phyloP scores from a whole-genome alignment of 2,113 vertebrate genomes.

The Tamias sibiricus region DNA sequence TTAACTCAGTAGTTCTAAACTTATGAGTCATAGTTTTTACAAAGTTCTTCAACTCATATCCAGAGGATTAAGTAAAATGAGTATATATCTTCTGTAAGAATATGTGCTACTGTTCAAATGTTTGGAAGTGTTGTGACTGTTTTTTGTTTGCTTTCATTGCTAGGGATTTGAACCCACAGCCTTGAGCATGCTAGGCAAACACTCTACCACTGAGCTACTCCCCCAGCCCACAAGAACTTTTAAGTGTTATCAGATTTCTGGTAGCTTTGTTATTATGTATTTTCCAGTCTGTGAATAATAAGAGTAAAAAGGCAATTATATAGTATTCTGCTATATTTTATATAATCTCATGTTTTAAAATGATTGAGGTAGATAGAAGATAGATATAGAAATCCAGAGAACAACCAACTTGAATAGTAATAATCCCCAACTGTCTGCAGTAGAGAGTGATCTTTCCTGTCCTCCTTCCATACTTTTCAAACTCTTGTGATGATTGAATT shows the following conservation, averaged over 20 bases:
- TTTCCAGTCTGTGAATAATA: conserved; percentile 14
- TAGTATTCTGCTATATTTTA: not conserved
- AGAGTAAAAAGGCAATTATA: not conserved
- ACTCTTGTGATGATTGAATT: not conserved
- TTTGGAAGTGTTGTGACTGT: not conserved
- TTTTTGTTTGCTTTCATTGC: not conserved
- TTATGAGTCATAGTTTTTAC: not conserved
- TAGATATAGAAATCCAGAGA: not conserved
- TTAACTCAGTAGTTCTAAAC: conserved; percentile 41
- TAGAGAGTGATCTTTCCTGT: not conserved
- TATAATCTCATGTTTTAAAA: not conserved
- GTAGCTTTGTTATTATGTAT: not conserved
- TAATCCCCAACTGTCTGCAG: not conserved
- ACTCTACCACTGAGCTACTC: not conserved
- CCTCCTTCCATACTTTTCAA: not conserved
- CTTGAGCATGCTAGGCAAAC: not conserved
- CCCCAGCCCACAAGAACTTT: not conserved
- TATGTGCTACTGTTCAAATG: not conserved
- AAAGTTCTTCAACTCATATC: not conserved
- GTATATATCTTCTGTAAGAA: not conserved
- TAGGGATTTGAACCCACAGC: not conserved
- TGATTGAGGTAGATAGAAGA: not conserved
- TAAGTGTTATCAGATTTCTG: not conserved
- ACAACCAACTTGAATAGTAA: not conserved
- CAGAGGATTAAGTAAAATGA: not conserved